A percentile compares a stretch with the other conserved stretches of the same genome.
These are phyloP conservation scores for Coracias cyanogaster DNA, from an alignment of 2,797 vertebrate species.

Conservation along the genomic window DNA sequence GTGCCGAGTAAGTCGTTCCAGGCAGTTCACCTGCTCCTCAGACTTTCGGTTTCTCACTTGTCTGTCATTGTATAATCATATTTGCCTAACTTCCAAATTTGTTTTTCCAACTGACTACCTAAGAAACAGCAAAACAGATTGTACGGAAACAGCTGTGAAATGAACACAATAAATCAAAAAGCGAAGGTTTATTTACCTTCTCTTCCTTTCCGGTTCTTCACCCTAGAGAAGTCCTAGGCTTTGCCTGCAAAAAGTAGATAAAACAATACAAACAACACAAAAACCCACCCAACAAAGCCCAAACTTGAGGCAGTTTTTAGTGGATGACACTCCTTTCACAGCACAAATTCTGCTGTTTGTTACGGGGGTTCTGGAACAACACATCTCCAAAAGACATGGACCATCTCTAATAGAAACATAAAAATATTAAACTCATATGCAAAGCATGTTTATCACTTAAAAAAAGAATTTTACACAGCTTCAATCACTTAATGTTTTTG, in stretches of 20 bases:
- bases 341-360: slow-evolving; percentile 14
- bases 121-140: slow-evolving; percentile 27
- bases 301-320: not conserved
- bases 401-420: slow-evolving; percentile 30
- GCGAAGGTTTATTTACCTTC: slow-evolving; percentile 16
- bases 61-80: slow-evolving; percentile 9
- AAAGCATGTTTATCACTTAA: not conserved
- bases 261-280: not conserved
- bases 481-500: slow-evolving; percentile 38
- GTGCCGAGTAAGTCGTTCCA: not conserved
- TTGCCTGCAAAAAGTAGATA: not conserved
- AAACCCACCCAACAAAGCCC: not conserved
- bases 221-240: not conserved
- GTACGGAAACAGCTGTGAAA: not conserved
- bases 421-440: slow-evolving; percentile 35
- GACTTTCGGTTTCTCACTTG: not conserved
- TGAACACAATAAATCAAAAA: slow-evolving; percentile 39
- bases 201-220: not conserved
- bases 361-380: slow-evolving; percentile 20
- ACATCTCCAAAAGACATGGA: slow-evolving; percentile 24
- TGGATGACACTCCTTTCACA: not conserved
- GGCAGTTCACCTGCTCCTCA: slow-evolving; percentile 51
- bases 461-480: slow-evolving; percentile 15
- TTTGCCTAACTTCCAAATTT: slow-evolving; percentile 26
- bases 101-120: slow-evolving; percentile 39